phyloP scores from a whole-genome alignment of 1,140 invertebrate genomes.

The Zaprionus camerounensis region DNA sequence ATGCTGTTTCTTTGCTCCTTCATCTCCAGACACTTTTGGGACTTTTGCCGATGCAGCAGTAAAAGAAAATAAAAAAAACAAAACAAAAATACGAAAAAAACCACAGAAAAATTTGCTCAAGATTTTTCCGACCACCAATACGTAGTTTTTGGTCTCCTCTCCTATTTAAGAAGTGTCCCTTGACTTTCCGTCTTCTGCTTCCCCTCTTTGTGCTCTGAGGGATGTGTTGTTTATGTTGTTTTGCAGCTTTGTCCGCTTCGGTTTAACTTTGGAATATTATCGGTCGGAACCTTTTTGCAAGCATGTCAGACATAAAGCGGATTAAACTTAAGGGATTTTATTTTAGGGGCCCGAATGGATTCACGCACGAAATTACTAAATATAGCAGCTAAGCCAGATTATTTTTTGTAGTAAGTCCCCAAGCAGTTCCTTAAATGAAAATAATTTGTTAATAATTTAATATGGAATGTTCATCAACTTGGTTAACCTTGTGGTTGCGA shows the following conservation, averaged over 20 bases:
- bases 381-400: neutral
- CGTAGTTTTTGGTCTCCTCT: conserved; percentile 3
- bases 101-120: conserved; percentile 52
- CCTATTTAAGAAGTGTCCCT: neutral
- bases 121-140: conserved; percentile 40
- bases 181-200: neutral
- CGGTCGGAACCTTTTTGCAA: conserved; percentile 38
- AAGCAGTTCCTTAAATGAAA: neutral
- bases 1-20: neutral
- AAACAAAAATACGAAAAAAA: conserved; percentile 16
- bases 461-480: neutral
- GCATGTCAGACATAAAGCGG: conserved; percentile 44
- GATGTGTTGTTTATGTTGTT: conserved; percentile 37
- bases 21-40: conserved; percentile 36
- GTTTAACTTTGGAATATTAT: conserved; percentile 58
- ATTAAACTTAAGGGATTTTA: conserved; percentile 47
- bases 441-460: conserved; percentile 10
- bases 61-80: conserved; percentile 9
- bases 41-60: conserved; percentile 45
- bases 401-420: neutral
- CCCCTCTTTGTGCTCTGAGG: neutral
- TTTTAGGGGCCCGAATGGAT: conserved; percentile 9
- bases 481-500: neutral
- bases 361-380: conserved; percentile 38
- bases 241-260: conserved; percentile 44